Base-by-base conservation (phyloP, 2,888 invertebrate genomes). In the Rotaria socialis region DNA sequence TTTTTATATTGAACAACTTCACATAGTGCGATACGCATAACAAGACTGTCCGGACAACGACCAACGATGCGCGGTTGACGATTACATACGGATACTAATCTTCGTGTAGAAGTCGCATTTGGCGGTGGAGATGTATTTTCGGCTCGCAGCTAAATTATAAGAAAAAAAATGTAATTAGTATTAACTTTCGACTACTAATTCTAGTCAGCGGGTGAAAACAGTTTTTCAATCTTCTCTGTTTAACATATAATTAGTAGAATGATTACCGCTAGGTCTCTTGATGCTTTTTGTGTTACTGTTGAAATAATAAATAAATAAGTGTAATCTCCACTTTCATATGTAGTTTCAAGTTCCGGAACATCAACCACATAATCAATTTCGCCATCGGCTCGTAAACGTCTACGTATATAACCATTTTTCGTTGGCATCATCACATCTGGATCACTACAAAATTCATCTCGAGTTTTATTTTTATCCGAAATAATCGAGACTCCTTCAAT, bases 81-180 rank as follows among this genome's bases (percentile, higher is more conserved):
- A 86, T 86, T 84, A 27, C 86, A 86, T 1, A 86, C 86, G 24
- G 55, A 35, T n/a, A 86, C 74, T 24, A 86, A 47, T 50, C 85
- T 86, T 22, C 50, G 85, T 67, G 67, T 7, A 19, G 67, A 35
- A 67, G 67, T 35, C 19, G 67, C 27, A 86, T 56, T 86, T 85
- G 35, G n/a, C 22, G n/a, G 41, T 85, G 43, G 55, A 50, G 74
- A 56, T 27, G 10, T 19, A n/a, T 27, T 60, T 80, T 22, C 80
- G 58, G 52, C 27, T 19, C 35, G 16, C 35, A 3, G 35, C 67
- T 67, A 67, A 67, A 67, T 19, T 6, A 16, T 41, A 27, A 27
- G 35, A 35, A 11, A 52, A 14, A 52, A 52, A 52, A 0, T n/a
- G n/a, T n/a, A n/a, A n/a, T 52, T 16, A 52, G 1, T 4, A 52